Percentiles rank a stretch among this genome's conserved stretches.
phyloP scores from a whole-genome alignment of 2,113 vertebrate genomes.

The Campylomormyrus tamandua region DNA sequence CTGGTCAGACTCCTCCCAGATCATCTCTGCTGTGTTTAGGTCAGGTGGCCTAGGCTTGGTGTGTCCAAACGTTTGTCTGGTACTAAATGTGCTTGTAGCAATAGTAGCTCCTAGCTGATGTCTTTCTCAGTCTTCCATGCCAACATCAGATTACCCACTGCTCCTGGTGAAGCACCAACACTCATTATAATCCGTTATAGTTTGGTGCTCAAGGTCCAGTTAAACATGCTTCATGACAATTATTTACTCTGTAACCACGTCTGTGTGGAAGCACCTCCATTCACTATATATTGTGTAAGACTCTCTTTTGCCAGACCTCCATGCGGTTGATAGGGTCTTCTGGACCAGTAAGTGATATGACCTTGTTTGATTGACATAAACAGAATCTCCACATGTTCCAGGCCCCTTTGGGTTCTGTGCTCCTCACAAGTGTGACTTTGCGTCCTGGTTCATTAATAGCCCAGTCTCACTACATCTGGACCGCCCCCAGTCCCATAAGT shows the following conservation, averaged over 20 bases:
- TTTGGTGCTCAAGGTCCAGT: neutral
- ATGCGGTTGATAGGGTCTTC: neutral
- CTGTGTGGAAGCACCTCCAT: neutral
- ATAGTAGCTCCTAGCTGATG: neutral
- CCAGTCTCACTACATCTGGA: neutral
- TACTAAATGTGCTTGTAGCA: neutral
- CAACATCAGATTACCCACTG: neutral
- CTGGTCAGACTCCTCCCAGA: neutral
- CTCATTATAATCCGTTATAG: neutral
- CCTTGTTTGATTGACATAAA: neutral
- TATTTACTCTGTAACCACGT: neutral
- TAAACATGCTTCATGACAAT: neutral
- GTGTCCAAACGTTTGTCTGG: neutral
- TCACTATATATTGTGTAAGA: neutral
- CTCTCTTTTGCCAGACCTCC: neutral
- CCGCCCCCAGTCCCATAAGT: neutral
- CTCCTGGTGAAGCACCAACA: neutral
- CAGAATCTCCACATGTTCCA: neutral
- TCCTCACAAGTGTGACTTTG: neutral
- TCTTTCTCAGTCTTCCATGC: neutral
- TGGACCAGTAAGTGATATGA: neutral
- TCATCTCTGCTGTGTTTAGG: neutral
- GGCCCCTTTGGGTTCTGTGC: neutral
- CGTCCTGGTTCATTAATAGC: neutral
- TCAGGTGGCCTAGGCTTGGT: neutral